phyloP scores from a whole-genome alignment of 2,797 vertebrate genomes.

The Myripristis murdjan region DNA sequence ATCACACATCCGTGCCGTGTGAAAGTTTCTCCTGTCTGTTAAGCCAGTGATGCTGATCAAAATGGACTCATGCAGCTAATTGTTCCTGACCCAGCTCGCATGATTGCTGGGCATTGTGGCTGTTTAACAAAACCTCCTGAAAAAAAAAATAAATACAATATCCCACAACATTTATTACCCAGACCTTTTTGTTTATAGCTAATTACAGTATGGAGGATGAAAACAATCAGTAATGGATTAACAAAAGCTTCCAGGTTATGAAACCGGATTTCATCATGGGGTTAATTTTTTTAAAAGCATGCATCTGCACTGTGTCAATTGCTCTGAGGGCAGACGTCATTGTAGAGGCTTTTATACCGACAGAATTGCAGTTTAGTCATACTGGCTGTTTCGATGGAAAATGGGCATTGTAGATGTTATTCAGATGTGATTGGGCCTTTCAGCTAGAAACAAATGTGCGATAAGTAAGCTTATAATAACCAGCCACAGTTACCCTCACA shows the following conservation, averaged over 20 bases:
- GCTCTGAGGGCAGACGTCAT: constrained; percentile 71
- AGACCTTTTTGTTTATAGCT: constrained; percentile 55
- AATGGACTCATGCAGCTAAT: constrained; percentile 55
- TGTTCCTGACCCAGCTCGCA: constrained; percentile 59
- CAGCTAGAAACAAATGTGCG: constrained; percentile 63
- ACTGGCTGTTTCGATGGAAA: constrained; percentile 65
- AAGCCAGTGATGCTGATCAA: constrained; percentile 69
- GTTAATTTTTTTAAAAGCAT: constrained; percentile 39
- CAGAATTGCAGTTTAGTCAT: constrained; percentile 56
- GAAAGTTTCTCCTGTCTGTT: constrained; percentile 27
- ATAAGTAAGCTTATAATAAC: constrained; percentile 77
- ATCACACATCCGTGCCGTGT: constrained; percentile 32
- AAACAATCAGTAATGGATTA: constrained; percentile 39
- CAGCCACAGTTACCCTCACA: constrained; percentile 64
- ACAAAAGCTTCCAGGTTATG: constrained; percentile 61
- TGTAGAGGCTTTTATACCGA: constrained; percentile 71
- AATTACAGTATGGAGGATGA: constrained; percentile 52
- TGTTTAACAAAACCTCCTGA: constrained; percentile 53
- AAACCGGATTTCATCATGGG: constrained; percentile 58
- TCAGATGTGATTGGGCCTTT: constrained; percentile 72
- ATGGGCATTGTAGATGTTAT: constrained; percentile 63
- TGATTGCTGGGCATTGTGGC: constrained; percentile 45
- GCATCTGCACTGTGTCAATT: constrained; percentile 58
- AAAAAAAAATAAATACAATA: constrained; percentile 54
- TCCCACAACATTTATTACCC: constrained; percentile 36